phyloP scores from a whole-genome alignment of 23 tunicate genomes.

The Phallusia fumigata region DNA sequence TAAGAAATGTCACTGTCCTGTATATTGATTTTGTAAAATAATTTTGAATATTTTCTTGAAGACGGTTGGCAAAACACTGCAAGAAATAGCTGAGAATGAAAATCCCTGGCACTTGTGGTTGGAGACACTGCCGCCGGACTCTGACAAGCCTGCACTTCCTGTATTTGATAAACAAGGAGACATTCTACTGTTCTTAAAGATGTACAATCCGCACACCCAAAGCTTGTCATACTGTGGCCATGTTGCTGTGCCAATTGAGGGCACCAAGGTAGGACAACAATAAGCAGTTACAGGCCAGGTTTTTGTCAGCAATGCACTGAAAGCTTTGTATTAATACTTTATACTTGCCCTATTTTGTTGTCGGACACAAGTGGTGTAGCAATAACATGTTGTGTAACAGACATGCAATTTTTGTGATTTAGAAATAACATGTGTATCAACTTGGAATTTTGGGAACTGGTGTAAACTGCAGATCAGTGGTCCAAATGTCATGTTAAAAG shows the following conservation, averaged over 20 bases:
- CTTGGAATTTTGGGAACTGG: too few species aligned
- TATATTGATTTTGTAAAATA: too few species aligned
- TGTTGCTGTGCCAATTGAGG: conserved; percentile 71
- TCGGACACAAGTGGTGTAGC: too few species aligned
- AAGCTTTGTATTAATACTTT: too few species aligned
- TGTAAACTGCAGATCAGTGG: too few species aligned
- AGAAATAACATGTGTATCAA: too few species aligned
- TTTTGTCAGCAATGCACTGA: background rate
- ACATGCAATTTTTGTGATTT: too few species aligned
- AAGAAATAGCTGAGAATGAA: conserved; percentile 82
- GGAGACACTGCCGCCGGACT: conserved; percentile 61
- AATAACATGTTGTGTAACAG: too few species aligned
- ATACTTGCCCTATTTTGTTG: too few species aligned
- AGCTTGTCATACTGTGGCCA: conserved; percentile 90
- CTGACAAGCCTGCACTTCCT: conserved; percentile 36
- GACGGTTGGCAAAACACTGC: conserved; percentile 64
- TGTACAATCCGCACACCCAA: conserved; percentile 68
- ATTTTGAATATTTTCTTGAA: background rate
- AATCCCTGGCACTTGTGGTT: conserved; percentile 92
- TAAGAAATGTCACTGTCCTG: too few species aligned
- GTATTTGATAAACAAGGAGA: conserved; percentile 88
- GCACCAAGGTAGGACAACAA: conserved; percentile 55
- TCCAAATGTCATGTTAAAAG: too few species aligned
- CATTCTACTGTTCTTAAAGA: conserved; percentile 74
- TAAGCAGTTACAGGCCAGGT: background rate